Evolutionary conservation across 2,797 vertebrate species (phyloP), one percentile per base, ranked within the genome.

Genomic region (Dicrostonyx torquatus): DNA sequence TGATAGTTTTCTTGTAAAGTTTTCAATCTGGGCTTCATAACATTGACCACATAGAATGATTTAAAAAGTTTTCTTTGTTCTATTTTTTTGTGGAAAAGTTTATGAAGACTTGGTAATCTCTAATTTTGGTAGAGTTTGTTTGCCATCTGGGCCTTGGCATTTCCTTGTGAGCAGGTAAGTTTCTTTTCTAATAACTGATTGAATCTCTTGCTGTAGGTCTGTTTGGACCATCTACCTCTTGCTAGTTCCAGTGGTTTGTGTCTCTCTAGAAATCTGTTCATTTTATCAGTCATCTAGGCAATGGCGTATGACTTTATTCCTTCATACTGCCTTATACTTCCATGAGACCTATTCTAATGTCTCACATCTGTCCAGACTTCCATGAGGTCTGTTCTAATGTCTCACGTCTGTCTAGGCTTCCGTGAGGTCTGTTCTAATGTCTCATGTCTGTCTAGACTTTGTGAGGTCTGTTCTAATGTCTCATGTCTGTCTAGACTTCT

Each of bases 221-320:
- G 2, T 53, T 86, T 73, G 43, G 50, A 34, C 93, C 77, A 40
- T 48, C n/a, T 91, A 13, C 89, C 78, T 93, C 76, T 91, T 95
- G 37, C 68, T 91, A 24, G 58, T 90, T 76, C 50, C 13, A 82
- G 58, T 93, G 76, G n/a, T 77, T 53, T 77, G n/a, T 89, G 24
- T 93, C 17, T 91, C 87, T 91, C 64, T 76, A 87, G 76, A 73
- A 86, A 79, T 66, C 22, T 73, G 1, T 83, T 40, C 76, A 58
- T 92, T 90, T 96, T 24, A 43, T 84, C 58, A 87, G 45, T 75
- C 86, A 82, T 20, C 70, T 87, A 62, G 86, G 89, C 87, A 83
- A 10, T 84, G 83, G 14, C 29, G 55, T 50, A 6, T 8, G 64
- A 31, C 68, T 66, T 43, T 62, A 60, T 83, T 82, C 22, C 60